Conservation (phyloP, 1,140 invertebrate genomes). For the Zophobas morio region DNA sequence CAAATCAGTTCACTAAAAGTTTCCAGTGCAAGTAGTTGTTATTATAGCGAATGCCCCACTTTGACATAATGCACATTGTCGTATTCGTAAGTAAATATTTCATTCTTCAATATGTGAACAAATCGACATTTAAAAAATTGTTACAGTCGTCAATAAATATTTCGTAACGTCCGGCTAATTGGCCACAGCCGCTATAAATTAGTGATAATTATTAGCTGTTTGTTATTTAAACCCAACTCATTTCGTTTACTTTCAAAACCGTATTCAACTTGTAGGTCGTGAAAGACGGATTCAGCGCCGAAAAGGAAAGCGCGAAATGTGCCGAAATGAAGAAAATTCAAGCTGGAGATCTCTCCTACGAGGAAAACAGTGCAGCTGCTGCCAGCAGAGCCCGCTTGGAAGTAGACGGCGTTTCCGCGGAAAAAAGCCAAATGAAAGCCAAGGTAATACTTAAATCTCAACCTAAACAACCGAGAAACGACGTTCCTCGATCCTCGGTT, state of each 20-base stretch:
- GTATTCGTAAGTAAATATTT: too few relatives aligned
- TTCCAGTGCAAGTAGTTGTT: too few relatives aligned
- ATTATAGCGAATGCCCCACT: too few relatives aligned
- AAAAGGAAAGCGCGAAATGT: slow-evolving; percentile 81
- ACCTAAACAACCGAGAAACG: not conserved
- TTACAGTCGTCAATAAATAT: slow-evolving; percentile 12
- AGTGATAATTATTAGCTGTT: slow-evolving; percentile 9
- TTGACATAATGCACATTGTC: too few relatives aligned
- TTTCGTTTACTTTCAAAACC: slow-evolving; percentile 8
- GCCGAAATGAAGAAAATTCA: slow-evolving; percentile 85
- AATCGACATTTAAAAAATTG: not conserved
- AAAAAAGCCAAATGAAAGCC: slow-evolving; percentile 81
- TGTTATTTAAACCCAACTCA: not conserved
- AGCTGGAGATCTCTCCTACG: slow-evolving; percentile 84
- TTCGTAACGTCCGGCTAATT: slow-evolving; percentile 8
- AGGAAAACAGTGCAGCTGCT: slow-evolving; percentile 76
- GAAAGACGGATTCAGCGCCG: slow-evolving; percentile 86
- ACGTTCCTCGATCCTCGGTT: too few relatives aligned
- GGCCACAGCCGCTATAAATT: slow-evolving; percentile 25
- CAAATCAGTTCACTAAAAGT: too few relatives aligned
- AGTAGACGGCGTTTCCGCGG: slow-evolving; percentile 81
- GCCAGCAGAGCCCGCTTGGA: slow-evolving; percentile 77
- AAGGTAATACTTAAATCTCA: slow-evolving; percentile 72
- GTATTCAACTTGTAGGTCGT: slow-evolving; percentile 70
- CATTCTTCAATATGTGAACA: too few relatives aligned